These are phyloP conservation scores for Parnassius apollo DNA, from an alignment of 2,888 invertebrate species.

Conservation along the genomic window DNA sequence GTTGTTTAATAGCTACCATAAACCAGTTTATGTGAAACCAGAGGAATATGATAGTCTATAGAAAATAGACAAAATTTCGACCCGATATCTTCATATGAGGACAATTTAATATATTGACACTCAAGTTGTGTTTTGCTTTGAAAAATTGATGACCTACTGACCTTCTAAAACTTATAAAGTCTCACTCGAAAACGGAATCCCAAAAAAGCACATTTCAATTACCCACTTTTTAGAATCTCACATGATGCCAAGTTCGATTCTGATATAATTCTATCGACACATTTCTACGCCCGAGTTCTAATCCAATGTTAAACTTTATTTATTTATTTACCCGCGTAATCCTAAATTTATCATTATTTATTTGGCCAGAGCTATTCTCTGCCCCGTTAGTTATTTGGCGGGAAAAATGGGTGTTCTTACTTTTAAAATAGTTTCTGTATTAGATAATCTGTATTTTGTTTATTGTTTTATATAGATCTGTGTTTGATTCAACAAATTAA, in stretches of 20 bases:
- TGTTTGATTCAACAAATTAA: conserved; percentile 12
- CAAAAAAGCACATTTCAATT: too few relatives aligned
- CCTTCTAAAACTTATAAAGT: too few relatives aligned
- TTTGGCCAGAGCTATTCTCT: conserved; percentile 42
- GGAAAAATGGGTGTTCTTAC: conserved; percentile 13
- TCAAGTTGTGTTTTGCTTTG: too few relatives aligned
- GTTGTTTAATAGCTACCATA: too few relatives aligned
- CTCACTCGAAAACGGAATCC: too few relatives aligned
- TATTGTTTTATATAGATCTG: conserved; percentile 20
- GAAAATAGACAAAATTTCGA: too few relatives aligned
- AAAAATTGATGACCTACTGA: too few relatives aligned
- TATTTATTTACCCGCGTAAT: conserved; percentile 44
- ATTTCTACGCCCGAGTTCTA: conserved; percentile 4
- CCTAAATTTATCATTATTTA: conserved; percentile 56
- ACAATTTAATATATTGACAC: too few relatives aligned
- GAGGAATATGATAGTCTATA: too few relatives aligned
- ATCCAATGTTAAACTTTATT: conserved; percentile 25
- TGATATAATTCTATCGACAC: conserved; percentile 16
- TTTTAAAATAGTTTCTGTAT: conserved; percentile 16
- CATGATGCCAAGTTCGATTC: conserved; percentile 11
- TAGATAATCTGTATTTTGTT: conserved; percentile 14
- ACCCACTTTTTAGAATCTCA: neutral
- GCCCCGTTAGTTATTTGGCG: conserved; percentile 24
- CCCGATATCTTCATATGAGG: too few relatives aligned
- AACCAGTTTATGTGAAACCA: too few relatives aligned